These are phyloP conservation scores for Discoglossus pictus DNA, from an alignment of 2,797 vertebrate genomes.

Conservation along the genomic window DNA sequence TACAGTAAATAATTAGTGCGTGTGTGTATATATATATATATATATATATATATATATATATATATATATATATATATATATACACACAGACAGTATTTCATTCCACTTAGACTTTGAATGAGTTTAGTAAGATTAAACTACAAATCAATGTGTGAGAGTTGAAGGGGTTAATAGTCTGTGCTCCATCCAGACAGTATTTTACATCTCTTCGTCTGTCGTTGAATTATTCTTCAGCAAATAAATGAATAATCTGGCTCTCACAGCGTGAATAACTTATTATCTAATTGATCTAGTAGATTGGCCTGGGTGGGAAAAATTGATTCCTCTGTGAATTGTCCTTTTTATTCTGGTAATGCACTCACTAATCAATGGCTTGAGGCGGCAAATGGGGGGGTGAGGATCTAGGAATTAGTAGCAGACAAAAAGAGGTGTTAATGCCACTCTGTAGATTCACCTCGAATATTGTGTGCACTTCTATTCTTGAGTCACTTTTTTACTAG, in stretches of 20 bases:
- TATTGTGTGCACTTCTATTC: too few relatives aligned
- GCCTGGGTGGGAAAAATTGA: slow-evolving; percentile 39
- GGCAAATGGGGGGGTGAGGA: not conserved
- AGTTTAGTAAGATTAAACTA: too few relatives aligned
- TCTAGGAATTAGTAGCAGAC: too few relatives aligned
- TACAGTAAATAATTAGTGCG: too few relatives aligned
- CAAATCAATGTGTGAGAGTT: not conserved
- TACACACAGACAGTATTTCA: too few relatives aligned
- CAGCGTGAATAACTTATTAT: slow-evolving; percentile 39
- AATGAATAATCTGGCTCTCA: slow-evolving; percentile 42
- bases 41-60: too few relatives aligned
- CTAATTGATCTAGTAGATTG: slow-evolving; percentile 47
- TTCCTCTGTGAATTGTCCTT: slow-evolving; percentile 35
- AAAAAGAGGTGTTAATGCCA: too few relatives aligned
- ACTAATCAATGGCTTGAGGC: slow-evolving; percentile 36
- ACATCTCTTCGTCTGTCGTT: slow-evolving; percentile 19
- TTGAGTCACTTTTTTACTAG: too few relatives aligned
- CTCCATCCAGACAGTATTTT: slow-evolving; percentile 16
- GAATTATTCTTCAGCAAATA: slow-evolving; percentile 44
- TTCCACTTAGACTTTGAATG: too few relatives aligned
- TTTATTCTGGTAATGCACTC: slow-evolving; percentile 47
- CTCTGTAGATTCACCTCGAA: too few relatives aligned
- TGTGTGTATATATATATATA: too few relatives aligned
- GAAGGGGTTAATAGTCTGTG: not conserved
- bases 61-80: too few relatives aligned